Base-by-base conservation (phyloP, 2,888 invertebrate genomes). In the Entomobrya multifasciata region DNA sequence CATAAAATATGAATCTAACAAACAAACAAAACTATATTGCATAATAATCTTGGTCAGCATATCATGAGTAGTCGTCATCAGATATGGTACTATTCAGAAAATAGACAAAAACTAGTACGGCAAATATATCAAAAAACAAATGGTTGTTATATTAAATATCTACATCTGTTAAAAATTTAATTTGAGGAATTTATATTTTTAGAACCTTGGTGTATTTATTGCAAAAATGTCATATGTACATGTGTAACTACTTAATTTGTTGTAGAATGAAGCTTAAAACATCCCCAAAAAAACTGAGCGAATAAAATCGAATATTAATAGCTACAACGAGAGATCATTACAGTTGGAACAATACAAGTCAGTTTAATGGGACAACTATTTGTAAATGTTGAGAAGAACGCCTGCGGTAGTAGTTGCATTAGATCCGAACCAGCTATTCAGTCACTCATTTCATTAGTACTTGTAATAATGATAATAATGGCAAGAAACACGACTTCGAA, bases 351-450 rank as follows among this genome's bases (percentile, higher is more conserved):
- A 36, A 15, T 57, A 57, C 76, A 76, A 76, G 76, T 57, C 41
- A 57, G 30, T 76, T 76, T 76, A 76, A 76, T 76, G 57, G 76
- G 76, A 76, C 76, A 76, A 76, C 76, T 76, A 57, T 76, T 76
- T 76, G 76, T 57, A 57, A 57, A 57, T 74, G 52, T n/a, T n/a
- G 8, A 36, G 36, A 20, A 8, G 25, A 10, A 8, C n/a, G 41
- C 52, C 27, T 70, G 70, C 70, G 20, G 25, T 22, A 49, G 13
- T 49, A 49, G n/a, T n/a, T n/a, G n/a, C n/a, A 25, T 47, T 30
- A 49, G 22, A 22, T 72, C 47, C 25, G 22, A 8, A 27, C 25
- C 27, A 72, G 49, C 49, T n/a, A n/a, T n/a, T n/a, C 72, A 49
- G 67, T 67, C 22, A 44, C 47, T 52, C 49, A 49, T 25, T 72